Percentiles rank a stretch among this genome's conserved stretches.
Conservation (phyloP, 2,888 invertebrate genomes). For the Lasioglossum figueresi region DNA sequence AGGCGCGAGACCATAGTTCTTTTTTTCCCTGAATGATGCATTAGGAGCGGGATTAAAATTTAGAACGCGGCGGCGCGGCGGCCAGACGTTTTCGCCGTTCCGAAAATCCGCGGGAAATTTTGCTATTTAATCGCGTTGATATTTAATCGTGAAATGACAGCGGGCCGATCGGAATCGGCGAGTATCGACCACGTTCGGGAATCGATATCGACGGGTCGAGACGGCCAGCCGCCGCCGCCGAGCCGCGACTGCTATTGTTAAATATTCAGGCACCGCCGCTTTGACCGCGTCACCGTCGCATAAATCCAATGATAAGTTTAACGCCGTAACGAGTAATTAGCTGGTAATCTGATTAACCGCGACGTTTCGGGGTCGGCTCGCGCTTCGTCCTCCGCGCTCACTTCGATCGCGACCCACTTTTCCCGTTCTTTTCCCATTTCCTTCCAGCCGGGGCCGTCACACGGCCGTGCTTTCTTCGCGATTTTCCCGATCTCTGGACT, state of each 20-base stretch:
- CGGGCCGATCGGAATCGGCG: background rate
- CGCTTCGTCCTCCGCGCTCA: constrained; percentile 9
- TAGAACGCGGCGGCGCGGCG: background rate
- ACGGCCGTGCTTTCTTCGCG: constrained; percentile 2
- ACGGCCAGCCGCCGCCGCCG: background rate
- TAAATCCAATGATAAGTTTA: constrained; percentile 61
- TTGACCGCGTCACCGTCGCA: constrained; percentile 28
- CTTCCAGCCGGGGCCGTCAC: background rate
- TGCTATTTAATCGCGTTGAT: constrained; percentile 16
- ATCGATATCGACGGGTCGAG: constrained; percentile 31
- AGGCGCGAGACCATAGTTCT: background rate
- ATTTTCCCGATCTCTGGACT: background rate
- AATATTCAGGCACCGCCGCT: constrained; percentile 42
- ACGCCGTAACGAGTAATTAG: constrained; percentile 58
- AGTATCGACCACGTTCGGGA: background rate
- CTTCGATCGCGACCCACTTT: constrained; percentile 40
- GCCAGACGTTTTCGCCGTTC: background rate
- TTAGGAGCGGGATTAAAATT: background rate
- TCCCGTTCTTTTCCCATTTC: background rate
- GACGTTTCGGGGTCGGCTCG: constrained; percentile 55
- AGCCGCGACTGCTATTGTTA: constrained; percentile 16
- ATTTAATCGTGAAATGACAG: background rate
- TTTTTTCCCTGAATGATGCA: background rate
- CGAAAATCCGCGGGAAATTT: constrained; percentile 17
- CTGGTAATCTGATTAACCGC: constrained; percentile 49